Conservation (phyloP, 2,797 vertebrate genomes). For the Chelonia mydas region DNA sequence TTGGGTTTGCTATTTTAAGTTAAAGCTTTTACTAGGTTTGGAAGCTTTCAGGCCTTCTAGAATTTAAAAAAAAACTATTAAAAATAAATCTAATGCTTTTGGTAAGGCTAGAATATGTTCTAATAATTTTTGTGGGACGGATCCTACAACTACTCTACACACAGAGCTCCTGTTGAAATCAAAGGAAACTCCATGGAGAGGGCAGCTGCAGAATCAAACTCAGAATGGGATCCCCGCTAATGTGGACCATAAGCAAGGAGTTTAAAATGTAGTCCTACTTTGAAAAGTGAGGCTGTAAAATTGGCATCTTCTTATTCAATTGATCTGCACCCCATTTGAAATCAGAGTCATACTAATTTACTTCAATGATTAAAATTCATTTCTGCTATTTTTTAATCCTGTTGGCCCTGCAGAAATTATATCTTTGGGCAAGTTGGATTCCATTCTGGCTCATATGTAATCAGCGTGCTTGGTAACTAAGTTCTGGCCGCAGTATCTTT, state of each 20-base stretch:
- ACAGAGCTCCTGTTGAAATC: not conserved
- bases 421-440: not conserved
- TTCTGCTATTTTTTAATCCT: conserved; percentile 32
- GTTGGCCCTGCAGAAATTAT: not conserved
- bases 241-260: not conserved
- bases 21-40: conserved; percentile 41
- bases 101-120: not conserved
- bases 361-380: not conserved
- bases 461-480: conserved; percentile 6
- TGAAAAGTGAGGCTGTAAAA: not conserved
- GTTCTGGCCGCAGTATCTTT: not conserved
- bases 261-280: not conserved
- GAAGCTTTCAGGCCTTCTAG: not conserved
- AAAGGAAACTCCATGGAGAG: rapidly evolving
- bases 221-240: rapidly evolving
- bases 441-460: not conserved
- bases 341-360: not conserved
- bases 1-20: conserved; percentile 58
- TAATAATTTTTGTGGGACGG: not conserved
- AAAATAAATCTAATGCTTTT: not conserved
- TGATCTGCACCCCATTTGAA: not conserved
- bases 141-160: not conserved
- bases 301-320: not conserved
- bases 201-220: not conserved
- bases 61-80: not conserved